Percentiles rank a stretch among this genome's conserved stretches.
These are phyloP conservation scores for Orycteropus afer DNA, from an alignment of 2,113 vertebrate genomes.

Conservation along the genomic window DNA sequence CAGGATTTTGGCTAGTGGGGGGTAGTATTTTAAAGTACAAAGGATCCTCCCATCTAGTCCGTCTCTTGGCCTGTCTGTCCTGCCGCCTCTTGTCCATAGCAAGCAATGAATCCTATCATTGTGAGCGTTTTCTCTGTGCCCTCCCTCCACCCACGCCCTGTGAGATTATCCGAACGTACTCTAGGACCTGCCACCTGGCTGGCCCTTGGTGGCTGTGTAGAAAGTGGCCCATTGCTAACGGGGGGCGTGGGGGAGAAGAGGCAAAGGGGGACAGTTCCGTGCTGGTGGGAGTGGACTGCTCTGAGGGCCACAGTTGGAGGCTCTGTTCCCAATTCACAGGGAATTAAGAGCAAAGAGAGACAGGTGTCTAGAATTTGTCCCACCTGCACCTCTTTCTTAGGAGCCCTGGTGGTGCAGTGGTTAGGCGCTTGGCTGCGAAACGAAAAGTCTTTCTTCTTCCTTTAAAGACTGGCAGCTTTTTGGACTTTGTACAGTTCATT, in stretches of 20 bases:
- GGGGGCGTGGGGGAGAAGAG: no score
- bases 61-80: neutral
- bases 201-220: neutral
- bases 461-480: neutral
- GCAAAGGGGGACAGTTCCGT: rapidly evolving
- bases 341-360: neutral
- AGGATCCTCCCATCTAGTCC: rapidly evolving
- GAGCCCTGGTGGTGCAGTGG: no score
- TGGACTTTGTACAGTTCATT: neutral
- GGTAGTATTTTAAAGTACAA: neutral
- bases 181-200: rapidly evolving
- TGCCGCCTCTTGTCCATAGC: neutral
- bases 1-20: neutral
- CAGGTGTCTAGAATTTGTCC: neutral
- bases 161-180: neutral
- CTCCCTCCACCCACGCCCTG: rapidly evolving
- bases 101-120: rapidly evolving
- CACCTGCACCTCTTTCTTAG: rapidly evolving
- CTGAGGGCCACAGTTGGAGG: neutral
- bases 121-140: neutral
- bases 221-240: rapidly evolving
- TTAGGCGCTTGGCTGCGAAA: neutral
- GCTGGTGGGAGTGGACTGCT: rapidly evolving
- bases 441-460: neutral
- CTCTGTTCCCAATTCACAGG: neutral